Evolutionary conservation across 2,888 invertebrate species (phyloP), one percentile per base, ranked within the genome.

Genomic region (Coelopa pilipes): DNA sequence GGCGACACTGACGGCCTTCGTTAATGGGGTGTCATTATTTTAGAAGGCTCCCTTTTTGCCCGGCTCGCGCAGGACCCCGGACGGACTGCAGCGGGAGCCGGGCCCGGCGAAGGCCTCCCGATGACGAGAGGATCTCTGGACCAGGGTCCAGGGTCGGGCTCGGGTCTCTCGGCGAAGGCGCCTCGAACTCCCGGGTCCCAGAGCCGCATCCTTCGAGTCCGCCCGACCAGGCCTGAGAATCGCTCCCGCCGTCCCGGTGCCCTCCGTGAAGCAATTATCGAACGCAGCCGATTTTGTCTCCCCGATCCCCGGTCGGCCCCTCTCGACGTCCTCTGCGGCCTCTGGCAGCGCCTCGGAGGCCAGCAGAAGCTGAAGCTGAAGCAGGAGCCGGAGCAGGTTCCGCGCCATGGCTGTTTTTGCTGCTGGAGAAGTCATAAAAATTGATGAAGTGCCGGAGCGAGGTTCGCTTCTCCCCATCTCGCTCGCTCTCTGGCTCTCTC

Each of bases 1-100:
- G 70, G 62, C 71, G 67, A 65, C 47, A 62, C 62, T 49, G 66
- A 60, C 70, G 72, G 63, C 53, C 70, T 66, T 74, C 66, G 72
- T 76, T 76, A 76, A 76, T 76, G 70, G 72, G 55, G 71, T 70
- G 72, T 72, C 74, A 72, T 69, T 72, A 74, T 74, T 74, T 74
- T 72, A 75, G 65, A 68, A 34, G 24, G 45, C 24, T 45, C 19
- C 11, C 49, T 50, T 62, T 50, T 49, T 65, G 17, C 4, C 49
- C 49, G 49, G 13, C n/a, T n/a, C n/a, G n/a, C n/a, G n/a, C n/a
- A n/a, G n/a, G n/a, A n/a, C n/a, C n/a, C n/a, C n/a, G n/a, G n/a
- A n/a, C n/a, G n/a, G n/a, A n/a, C n/a, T n/a, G n/a, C n/a, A n/a
- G n/a, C n/a, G n/a, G n/a, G n/a, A n/a, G n/a, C n/a, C n/a, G n/a